These are phyloP conservation scores for Sitophilus oryzae DNA, from an alignment of 1,140 invertebrate genomes.

Conservation along the genomic window DNA sequence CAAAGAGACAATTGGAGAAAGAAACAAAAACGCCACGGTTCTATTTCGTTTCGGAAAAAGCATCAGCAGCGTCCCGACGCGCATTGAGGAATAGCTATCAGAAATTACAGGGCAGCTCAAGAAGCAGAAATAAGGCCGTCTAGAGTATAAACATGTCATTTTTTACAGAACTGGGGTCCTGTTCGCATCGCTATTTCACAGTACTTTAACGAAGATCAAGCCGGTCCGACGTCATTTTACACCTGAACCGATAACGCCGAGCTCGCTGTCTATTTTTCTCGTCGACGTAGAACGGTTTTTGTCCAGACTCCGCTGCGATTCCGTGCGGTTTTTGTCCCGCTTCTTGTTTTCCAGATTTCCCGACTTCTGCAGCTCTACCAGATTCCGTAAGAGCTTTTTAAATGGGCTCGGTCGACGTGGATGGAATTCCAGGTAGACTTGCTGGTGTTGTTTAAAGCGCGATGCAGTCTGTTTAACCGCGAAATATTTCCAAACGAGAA, in stretches of 20 bases:
- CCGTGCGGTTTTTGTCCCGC: neutral
- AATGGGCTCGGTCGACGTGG: no score
- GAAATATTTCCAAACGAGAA: no score
- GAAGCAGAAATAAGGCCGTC: conserved; percentile 36
- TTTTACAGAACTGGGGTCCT: conserved; percentile 31
- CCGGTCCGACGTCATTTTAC: conserved; percentile 25
- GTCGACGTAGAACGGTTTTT: conserved; percentile 13
- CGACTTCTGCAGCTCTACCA: no score
- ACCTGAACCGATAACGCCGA: conserved; percentile 24
- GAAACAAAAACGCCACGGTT: no score
- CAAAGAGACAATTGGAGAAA: no score
- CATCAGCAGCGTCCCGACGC: neutral
- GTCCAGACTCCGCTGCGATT: neutral
- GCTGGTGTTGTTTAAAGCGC: no score
- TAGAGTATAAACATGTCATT: conserved; percentile 40
- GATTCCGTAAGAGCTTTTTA: no score
- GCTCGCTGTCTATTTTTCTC: conserved; percentile 26
- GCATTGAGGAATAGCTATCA: conserved; percentile 9
- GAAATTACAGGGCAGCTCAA: conserved; percentile 30
- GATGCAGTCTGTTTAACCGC: no score
- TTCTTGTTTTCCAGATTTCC: neutral
- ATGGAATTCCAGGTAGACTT: no score
- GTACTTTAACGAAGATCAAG: conserved; percentile 28
- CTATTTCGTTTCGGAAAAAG: neutral
- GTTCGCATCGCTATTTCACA: conserved; percentile 24